Evolutionary conservation across 2,113 vertebrate genomes (phyloP), one percentile per base, ranked within the genome.

Genomic region (Calidris pugnax): DNA sequence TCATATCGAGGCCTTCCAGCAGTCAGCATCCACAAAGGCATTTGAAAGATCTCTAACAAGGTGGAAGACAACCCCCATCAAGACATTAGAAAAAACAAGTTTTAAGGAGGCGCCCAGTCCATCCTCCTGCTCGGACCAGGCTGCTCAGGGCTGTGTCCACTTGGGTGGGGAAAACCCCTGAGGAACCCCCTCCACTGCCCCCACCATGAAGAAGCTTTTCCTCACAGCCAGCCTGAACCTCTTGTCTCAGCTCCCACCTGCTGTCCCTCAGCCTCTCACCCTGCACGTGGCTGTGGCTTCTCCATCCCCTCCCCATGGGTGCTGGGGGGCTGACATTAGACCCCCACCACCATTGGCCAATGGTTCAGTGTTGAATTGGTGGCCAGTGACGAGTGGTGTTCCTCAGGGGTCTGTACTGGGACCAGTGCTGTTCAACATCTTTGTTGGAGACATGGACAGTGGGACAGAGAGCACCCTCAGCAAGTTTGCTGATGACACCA

Each of bases 251-350:
- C n/a, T 50, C 48, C 4, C 12, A 10, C 24, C 67, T 8, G 1
- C 0, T 7, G 37, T 11, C n/a, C 43, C 51, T 24, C 66, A 6
- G 74, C 51, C 43, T 35, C 45, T 43, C 69, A 39, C 37, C 9
- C 1, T 2, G 16, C 48, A 23, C 22, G 4, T 1, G 35, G 1
- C 35, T 15, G 51, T 8, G 3, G 3, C 23, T 37, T 21, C 50
- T 32, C 18, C 1, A 4, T 24, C 16, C 9, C 21, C 14, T 84
- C 21, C 43, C 45, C 48, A 12, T 1, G 22, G 35, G 10, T 4
- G 47, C 48, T 1, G 21, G 33, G n/a, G 55, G n/a, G 43, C 47
- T 16, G n/a, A n/a, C 22, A 11, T 18, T 7, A 32, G 32, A 5
- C 32, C 32, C 48, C 15, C 51, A 30, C 30, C 10, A 11, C 19